phyloP scores from a whole-genome alignment of 2,888 invertebrate species.

The Cryptops parisi region DNA sequence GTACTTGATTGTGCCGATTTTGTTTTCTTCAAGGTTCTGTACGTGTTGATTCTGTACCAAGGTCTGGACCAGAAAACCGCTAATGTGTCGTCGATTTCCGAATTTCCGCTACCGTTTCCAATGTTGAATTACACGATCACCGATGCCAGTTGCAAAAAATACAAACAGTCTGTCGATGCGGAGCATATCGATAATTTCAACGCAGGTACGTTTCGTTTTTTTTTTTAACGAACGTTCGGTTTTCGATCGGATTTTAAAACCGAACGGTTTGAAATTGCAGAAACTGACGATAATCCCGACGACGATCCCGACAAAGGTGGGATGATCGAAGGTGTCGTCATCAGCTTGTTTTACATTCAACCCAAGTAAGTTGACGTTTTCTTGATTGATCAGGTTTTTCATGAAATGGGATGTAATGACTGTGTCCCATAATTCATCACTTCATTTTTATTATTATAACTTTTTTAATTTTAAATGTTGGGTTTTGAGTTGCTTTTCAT shows the following conservation, averaged over 20 bases:
- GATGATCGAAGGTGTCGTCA: slow-evolving; percentile 27
- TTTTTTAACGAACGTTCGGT: background rate
- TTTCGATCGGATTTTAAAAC: background rate
- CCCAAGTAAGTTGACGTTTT: slow-evolving; percentile 40
- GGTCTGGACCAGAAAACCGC: slow-evolving; percentile 26
- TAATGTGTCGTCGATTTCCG: slow-evolving; percentile 43
- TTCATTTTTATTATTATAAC: too few species aligned
- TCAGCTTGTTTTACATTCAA: slow-evolving; percentile 63
- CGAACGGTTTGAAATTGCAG: slow-evolving; percentile 5
- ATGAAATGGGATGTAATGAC: too few species aligned
- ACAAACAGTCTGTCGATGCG: slow-evolving; percentile 40
- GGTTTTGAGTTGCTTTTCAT: too few species aligned
- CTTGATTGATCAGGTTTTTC: background rate
- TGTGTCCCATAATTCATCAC: too few species aligned
- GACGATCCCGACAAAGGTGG: slow-evolving; percentile 21
- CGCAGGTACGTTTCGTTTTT: background rate
- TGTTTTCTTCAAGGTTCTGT: slow-evolving; percentile 43
- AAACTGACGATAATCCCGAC: slow-evolving; percentile 18
- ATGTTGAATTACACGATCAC: slow-evolving; percentile 78
- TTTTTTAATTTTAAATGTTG: too few species aligned
- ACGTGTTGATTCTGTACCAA: slow-evolving; percentile 55
- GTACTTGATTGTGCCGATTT: too few species aligned
- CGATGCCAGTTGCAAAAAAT: slow-evolving; percentile 43
- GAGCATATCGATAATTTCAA: slow-evolving; percentile 22
- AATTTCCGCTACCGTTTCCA: slow-evolving; percentile 73